Conservation (phyloP, 2,797 vertebrate species). For the Cygnus olor region DNA sequence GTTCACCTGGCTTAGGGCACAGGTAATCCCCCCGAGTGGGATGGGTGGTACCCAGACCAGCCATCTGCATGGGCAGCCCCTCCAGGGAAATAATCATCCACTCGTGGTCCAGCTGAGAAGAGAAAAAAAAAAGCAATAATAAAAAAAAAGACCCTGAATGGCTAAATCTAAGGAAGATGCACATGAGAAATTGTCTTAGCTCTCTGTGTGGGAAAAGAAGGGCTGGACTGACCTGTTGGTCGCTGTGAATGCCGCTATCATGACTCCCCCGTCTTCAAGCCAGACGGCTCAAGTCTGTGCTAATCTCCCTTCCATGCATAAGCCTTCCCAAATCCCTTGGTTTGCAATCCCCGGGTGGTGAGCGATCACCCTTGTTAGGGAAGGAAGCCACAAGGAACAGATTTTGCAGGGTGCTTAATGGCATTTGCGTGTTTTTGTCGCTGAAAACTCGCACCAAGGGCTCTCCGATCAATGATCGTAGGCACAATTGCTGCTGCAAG, state of each 20-base stretch:
- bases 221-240: not conserved
- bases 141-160: not conserved
- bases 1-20: not conserved
- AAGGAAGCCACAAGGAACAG: not conserved
- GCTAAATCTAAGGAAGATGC: not conserved
- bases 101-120: not conserved
- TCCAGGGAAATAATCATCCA: not conserved
- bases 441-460: not conserved
- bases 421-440: not conserved
- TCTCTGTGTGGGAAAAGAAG: not conserved
- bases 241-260: not conserved
- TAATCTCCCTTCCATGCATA: conserved; percentile 26
- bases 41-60: not conserved
- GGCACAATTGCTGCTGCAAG: not conserved
- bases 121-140: rapidly evolving
- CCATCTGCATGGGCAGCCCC: not conserved
- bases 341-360: not conserved
- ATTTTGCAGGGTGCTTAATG: not conserved
- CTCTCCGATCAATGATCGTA: not conserved
- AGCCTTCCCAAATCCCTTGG: not conserved
- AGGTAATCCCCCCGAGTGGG: not conserved
- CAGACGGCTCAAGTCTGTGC: not conserved
- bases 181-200: not conserved
- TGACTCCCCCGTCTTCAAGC: not conserved
- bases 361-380: not conserved